These are phyloP conservation scores for Rhinolophus ferrumequinum DNA, from an alignment of 2,113 vertebrate species.

Conservation along the genomic window DNA sequence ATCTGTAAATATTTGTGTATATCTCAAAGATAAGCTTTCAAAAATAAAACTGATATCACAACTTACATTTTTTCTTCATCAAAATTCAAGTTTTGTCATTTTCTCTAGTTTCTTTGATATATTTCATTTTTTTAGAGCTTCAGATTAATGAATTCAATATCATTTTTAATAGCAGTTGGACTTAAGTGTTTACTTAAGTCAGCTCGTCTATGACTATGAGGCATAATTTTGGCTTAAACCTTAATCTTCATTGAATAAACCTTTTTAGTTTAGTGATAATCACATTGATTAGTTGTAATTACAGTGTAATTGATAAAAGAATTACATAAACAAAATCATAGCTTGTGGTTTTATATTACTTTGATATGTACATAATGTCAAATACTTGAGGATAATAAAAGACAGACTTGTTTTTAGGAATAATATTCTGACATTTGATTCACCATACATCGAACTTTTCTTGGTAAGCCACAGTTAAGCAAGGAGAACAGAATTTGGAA, in stretches of 20 bases:
- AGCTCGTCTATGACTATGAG: background rate
- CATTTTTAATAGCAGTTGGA: background rate
- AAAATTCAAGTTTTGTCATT: background rate
- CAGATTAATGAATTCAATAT: background rate
- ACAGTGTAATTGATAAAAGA: background rate
- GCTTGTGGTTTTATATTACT: background rate
- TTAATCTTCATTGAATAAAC: conserved; percentile 19
- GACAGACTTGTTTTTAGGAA: background rate
- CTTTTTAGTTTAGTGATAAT: background rate
- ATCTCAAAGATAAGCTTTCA: background rate
- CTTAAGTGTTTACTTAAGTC: background rate
- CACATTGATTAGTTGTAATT: background rate
- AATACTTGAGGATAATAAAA: conserved; percentile 1
- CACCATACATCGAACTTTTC: background rate
- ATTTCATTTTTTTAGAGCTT: background rate
- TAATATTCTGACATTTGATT: conserved; percentile 30
- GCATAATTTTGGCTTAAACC: background rate
- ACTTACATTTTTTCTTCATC: background rate
- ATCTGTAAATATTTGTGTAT: conserved; percentile 30
- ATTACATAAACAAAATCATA: background rate
- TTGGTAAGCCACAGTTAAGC: background rate
- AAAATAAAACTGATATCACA: background rate
- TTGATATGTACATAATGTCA: background rate
- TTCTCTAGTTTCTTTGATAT: conserved; percentile 1
- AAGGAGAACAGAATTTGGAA: conserved; percentile 7